Conservation (phyloP, 2,113 vertebrate genomes). For the Lampris incognitus region DNA sequence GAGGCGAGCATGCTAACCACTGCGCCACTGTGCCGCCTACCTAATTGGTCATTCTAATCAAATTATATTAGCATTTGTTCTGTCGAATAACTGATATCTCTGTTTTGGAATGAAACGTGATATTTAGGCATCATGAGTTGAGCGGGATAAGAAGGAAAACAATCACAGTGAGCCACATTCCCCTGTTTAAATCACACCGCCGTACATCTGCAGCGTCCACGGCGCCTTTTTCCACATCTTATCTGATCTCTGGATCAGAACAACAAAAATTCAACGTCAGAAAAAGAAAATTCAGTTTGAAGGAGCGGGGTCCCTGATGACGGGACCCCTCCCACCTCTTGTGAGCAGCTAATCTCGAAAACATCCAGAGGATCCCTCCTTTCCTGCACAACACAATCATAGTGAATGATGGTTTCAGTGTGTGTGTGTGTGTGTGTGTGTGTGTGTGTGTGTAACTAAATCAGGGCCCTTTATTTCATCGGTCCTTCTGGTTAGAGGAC, state of each 20-base stretch:
- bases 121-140: too few relatives aligned
- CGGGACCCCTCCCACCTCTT: slow-evolving; percentile 30
- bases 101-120: too few relatives aligned
- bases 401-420: neutral
- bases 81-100: too few relatives aligned
- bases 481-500: slow-evolving; percentile 52
- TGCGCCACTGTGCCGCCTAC: too few relatives aligned
- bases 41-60: too few relatives aligned
- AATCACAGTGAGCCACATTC: too few relatives aligned
- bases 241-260: slow-evolving; percentile 9
- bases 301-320: slow-evolving; percentile 48
- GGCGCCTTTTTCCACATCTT: slow-evolving; percentile 1
- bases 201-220: slow-evolving; percentile 17
- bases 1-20: too few relatives aligned
- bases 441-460: slow-evolving; percentile 51
- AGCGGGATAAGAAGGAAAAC: too few relatives aligned
- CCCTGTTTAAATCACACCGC: too few relatives aligned
- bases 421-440: slow-evolving; percentile 28
- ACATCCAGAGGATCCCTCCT: slow-evolving; percentile 45
- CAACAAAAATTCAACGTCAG: slow-evolving; percentile 39
- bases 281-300: slow-evolving; percentile 53
- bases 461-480: slow-evolving; percentile 54
- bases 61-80: too few relatives aligned
- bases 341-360: slow-evolving; percentile 42
- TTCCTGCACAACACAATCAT: too few relatives aligned